Evolutionary conservation across 2,113 vertebrate genomes (phyloP), one percentile per base, ranked within the genome.

Genomic region (Strigops habroptila): DNA sequence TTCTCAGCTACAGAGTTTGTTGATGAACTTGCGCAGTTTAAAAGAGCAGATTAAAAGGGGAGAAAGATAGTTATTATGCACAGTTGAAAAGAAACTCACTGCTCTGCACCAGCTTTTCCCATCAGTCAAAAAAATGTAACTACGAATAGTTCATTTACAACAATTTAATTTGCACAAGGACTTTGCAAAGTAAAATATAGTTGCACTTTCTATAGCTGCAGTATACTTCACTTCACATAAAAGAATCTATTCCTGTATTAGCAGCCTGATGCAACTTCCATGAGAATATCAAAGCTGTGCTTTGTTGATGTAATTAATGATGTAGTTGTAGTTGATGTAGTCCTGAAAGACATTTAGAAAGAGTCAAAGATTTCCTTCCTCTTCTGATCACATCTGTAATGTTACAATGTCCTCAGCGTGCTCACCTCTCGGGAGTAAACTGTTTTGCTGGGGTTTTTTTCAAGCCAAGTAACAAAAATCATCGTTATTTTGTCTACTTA

Each of bases 401-500:
- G 18, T 77, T 86, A 49, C 24, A 52, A 49, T 1, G 0, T 64
- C 39, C 31, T 59, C 19, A 46, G 41, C 24, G n/a, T 1, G 2
- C 67, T 92, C 48, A 48, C 22, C 37, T 62, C 69, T 71, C 82
- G 78, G 51, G 39, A 60, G 27, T 78, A 41, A 74, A 82, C 24
- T 55, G 27, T 88, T 86, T 46, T 70, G n/a, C 43, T 2, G 10
- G 13, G 1, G 3, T 88, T 73, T 68, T 51, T 79, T 35, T 24
- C 76, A 89, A 91, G 79, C 46, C 44, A 91, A 83, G 41, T 13
- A 70, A 74, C 24, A 82, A 76, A 95, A 93, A 51, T 77, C 39
- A 79, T 88, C 46, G 82, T 68, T 94, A 63, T 95, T 91, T 95
- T 95, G 88, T 55, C 87, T 53, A 82, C 49, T 89, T 82, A 64